These are phyloP conservation scores for Malurus elegans DNA, from an alignment of 2,113 vertebrate genomes.

Conservation along the genomic window DNA sequence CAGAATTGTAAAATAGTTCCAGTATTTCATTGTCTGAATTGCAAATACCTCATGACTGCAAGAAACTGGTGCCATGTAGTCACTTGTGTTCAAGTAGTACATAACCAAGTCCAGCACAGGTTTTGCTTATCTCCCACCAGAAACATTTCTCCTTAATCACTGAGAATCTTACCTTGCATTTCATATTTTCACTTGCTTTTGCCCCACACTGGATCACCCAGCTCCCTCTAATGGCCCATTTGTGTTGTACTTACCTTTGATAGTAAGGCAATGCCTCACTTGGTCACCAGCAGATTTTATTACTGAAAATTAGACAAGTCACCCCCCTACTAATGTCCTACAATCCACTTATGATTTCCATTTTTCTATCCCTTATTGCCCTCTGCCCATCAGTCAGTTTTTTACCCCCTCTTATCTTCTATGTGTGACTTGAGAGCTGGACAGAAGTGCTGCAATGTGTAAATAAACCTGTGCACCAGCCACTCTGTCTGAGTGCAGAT, in stretches of 20 bases:
- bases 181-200: not conserved
- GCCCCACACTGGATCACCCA: not conserved
- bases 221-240: not conserved
- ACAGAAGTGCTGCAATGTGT: not conserved
- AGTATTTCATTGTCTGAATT: not conserved
- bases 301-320: not conserved
- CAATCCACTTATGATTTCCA: accelerated
- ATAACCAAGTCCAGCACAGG: not conserved
- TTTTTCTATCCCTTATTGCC: not conserved
- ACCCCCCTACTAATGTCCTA: not conserved
- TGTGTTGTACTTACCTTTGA: not conserved
- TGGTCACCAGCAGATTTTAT: not conserved
- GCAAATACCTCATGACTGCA: not conserved
- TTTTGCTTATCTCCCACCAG: not conserved
- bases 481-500: not conserved
- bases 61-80: not conserved
- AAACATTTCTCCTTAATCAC: not conserved
- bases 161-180: not conserved
- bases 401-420: not conserved
- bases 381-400: not conserved
- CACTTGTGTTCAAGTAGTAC: not conserved
- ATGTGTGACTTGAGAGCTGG: not conserved
- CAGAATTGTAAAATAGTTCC: not conserved
- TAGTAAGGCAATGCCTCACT: not conserved
- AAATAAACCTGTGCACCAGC: not conserved